A percentile compares a stretch with the other conserved stretches of the same genome.
phyloP scores from a whole-genome alignment of 2,113 vertebrate genomes.

The Machaerirhynchus nigripectus region DNA sequence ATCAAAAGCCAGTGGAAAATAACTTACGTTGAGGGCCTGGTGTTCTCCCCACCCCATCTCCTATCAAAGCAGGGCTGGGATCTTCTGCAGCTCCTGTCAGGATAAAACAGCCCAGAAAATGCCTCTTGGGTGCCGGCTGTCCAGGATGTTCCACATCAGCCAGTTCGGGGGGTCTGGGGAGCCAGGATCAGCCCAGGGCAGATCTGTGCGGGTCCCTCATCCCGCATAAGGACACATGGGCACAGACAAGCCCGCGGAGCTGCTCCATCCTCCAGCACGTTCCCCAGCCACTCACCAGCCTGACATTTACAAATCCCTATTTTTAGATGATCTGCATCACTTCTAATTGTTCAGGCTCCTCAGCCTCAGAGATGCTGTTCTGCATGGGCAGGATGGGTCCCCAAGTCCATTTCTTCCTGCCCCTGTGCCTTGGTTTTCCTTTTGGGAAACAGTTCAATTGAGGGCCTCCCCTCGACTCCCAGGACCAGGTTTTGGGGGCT shows the following conservation, averaged over 20 bases:
- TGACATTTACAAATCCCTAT: slow-evolving; percentile 22
- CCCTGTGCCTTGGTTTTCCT: neutral
- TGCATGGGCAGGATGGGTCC: rapidly evolving
- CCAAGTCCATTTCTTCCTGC: neutral
- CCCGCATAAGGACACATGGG: rapidly evolving
- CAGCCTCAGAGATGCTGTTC: neutral
- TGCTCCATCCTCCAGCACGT: neutral
- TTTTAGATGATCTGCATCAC: neutral
- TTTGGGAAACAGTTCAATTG: neutral
- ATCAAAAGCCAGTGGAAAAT: neutral
- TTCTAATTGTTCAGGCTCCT: neutral
- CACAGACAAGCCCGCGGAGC: neutral
- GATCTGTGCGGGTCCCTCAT: rapidly evolving
- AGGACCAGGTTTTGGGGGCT: neutral
- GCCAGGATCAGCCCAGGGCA: neutral
- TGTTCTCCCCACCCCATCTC: neutral
- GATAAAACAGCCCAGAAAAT: neutral
- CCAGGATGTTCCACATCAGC: neutral
- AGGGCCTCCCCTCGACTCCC: no score
- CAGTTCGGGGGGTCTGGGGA: neutral
- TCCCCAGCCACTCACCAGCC: neutral
- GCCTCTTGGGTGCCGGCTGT: no score
- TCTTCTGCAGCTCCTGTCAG: neutral
- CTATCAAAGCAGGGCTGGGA: neutral
- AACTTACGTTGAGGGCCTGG: rapidly evolving